Conservation (phyloP, 2,797 vertebrate species). For the Agapornis canus region DNA sequence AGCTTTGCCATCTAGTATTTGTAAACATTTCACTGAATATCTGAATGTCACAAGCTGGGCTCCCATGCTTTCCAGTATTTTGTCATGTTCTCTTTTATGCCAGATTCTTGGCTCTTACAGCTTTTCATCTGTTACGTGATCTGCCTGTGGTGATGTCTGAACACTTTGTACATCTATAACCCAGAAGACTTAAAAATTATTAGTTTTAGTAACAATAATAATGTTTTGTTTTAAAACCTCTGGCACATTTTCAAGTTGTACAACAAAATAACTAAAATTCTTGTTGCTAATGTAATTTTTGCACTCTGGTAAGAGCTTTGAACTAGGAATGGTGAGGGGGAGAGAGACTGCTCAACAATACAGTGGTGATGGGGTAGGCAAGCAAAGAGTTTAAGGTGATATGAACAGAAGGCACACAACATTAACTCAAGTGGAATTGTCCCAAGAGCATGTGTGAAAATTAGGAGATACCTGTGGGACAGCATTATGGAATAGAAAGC, state of each 20-base stretch:
- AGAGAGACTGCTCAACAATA: neutral
- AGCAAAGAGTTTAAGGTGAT: neutral
- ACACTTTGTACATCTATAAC: neutral
- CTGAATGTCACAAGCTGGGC: neutral
- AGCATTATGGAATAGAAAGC: neutral
- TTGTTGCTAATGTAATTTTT: neutral
- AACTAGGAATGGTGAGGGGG: neutral
- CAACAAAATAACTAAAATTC: neutral
- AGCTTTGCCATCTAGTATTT: neutral
- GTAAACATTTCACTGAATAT: neutral
- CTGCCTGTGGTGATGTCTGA: neutral
- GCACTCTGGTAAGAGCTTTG: neutral
- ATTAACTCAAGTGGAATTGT: neutral
- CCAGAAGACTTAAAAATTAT: neutral
- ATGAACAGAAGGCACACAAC: neutral
- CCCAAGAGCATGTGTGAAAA: neutral
- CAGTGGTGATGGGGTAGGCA: neutral
- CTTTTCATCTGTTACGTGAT: neutral
- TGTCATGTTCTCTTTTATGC: neutral
- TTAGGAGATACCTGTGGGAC: neutral
- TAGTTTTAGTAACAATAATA: neutral
- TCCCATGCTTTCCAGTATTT: neutral
- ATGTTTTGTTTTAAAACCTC: neutral
- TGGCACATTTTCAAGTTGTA: neutral
- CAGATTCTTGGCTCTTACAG: neutral